Conservation (phyloP, 2,113 vertebrate genomes). For the Poicephalus meyeri region DNA sequence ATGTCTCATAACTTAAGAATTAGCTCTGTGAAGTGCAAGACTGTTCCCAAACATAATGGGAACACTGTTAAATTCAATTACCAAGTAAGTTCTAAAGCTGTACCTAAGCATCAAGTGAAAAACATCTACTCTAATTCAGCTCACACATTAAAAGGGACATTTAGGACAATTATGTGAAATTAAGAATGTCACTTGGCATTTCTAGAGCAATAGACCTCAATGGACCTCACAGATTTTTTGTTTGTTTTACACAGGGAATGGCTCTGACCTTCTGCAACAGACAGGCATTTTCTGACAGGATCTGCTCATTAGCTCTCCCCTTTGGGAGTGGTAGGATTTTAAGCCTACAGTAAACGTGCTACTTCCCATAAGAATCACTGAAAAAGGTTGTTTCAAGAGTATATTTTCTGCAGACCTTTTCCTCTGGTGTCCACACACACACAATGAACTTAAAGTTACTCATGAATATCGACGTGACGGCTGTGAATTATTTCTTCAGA, state of each 20-base stretch:
- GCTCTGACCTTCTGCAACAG: not conserved
- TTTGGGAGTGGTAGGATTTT: not conserved
- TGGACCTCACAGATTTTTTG: rapidly evolving
- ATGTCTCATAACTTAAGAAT: not conserved
- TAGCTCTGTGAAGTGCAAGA: not conserved
- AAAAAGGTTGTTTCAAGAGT: not conserved
- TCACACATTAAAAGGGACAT: not conserved
- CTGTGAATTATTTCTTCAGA: not conserved
- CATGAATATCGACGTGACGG: not conserved
- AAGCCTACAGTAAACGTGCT: not conserved
- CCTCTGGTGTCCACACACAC: not conserved
- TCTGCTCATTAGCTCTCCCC: not conserved
- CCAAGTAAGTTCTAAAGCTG: rapidly evolving
- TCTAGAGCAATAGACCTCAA: not conserved
- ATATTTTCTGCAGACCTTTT: not conserved
- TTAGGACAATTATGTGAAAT: not conserved
- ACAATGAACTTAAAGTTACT: not conserved
- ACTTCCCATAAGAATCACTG: not conserved
- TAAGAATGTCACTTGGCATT: not conserved
- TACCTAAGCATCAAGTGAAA: not conserved
- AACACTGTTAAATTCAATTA: not conserved
- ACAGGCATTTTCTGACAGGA: not conserved
- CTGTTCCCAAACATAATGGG: not conserved
- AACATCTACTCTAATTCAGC: not conserved
- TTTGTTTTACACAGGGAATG: not conserved